Conservation (phyloP, 2,888 invertebrate species). For the Coecobrya sp. region DNA sequence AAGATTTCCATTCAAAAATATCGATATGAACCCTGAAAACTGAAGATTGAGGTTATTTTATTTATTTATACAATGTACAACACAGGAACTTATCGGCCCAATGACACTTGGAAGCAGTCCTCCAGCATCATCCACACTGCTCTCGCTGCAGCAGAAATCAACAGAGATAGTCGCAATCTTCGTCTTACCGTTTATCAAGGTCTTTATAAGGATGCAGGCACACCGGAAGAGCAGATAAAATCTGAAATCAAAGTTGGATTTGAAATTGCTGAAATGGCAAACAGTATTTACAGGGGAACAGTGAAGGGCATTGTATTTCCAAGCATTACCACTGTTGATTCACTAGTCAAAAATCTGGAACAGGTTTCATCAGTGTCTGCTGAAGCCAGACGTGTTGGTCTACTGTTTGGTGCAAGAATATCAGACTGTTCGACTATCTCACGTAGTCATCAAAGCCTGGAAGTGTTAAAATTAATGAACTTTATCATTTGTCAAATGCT, state of each 20-base stretch:
- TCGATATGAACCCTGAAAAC: no score
- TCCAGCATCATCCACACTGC: constrained; percentile 53
- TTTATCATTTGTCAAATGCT: constrained; percentile 37
- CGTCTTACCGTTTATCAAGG: constrained; percentile 58
- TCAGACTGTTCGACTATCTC: constrained; percentile 14
- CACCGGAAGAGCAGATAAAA: background rate
- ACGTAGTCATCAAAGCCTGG: background rate
- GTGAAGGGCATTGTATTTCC: constrained; percentile 36
- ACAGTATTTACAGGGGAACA: constrained; percentile 19
- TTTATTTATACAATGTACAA: no score
- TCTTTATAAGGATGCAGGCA: background rate
- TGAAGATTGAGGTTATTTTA: no score
- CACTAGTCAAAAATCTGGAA: background rate
- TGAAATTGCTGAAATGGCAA: constrained; percentile 49
- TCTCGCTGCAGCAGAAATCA: constrained; percentile 60
- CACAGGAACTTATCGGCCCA: background rate
- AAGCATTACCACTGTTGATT: background rate
- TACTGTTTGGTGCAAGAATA: constrained; percentile 50
- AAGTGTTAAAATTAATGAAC: constrained; percentile 20
- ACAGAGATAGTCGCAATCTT: background rate
- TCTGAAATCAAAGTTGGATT: constrained; percentile 55
- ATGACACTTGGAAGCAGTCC: constrained; percentile 21
- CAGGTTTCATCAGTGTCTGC: background rate
- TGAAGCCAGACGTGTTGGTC: background rate
- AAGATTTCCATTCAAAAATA: no score